Percentiles rank a stretch among this genome's conserved stretches.
Conservation (phyloP, 2,797 vertebrate genomes). For the Peromyscus attwateri region DNA sequence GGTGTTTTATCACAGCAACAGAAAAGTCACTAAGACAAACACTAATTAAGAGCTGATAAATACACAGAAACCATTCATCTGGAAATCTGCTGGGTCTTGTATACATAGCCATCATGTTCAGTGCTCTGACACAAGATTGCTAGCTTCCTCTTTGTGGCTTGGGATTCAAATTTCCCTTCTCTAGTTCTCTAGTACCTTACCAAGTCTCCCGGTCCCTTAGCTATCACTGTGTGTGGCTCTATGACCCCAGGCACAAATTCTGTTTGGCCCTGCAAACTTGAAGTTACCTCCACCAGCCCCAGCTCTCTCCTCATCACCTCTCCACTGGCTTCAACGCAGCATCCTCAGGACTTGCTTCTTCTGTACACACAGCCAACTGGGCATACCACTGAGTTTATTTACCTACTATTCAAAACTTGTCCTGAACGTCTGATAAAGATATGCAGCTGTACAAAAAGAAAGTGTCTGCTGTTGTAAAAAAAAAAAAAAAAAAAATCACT, state of each 20-base stretch:
- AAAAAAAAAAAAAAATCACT: background rate
- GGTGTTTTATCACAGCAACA: background rate
- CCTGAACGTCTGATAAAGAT: background rate
- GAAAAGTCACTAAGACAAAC: background rate
- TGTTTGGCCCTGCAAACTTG: too few species aligned
- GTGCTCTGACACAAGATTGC: background rate
- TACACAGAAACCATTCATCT: background rate
- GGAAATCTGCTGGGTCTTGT: background rate
- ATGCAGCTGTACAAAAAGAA: constrained; percentile 38
- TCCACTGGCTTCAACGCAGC: background rate
- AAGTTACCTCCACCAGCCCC: fast-evolving
- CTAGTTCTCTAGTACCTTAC: background rate
- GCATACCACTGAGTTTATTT: background rate
- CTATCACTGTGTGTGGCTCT: background rate
- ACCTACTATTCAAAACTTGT: background rate
- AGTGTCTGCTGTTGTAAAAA: background rate
- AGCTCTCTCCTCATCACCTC: background rate
- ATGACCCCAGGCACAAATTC: background rate
- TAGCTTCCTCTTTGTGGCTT: background rate
- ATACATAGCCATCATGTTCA: background rate
- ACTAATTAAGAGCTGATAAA: background rate
- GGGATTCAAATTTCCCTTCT: background rate
- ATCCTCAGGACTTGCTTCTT: background rate
- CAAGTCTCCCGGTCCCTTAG: background rate
- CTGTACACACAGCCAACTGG: background rate